These are phyloP conservation scores for Anguilla marmorata DNA, from an alignment of 2,797 vertebrate genomes.

Conservation along the genomic window DNA sequence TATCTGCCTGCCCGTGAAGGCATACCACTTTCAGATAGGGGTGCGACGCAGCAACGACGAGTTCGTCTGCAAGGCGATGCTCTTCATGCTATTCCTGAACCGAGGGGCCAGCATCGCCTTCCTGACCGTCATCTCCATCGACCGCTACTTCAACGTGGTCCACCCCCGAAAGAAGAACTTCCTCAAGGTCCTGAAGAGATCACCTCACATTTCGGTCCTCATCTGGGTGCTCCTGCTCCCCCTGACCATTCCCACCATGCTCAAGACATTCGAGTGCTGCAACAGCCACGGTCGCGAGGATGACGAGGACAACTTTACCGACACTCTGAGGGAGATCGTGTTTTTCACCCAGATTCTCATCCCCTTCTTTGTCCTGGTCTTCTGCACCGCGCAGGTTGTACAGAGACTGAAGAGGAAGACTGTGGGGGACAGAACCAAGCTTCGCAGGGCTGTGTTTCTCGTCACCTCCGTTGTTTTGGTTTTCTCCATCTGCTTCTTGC, in stretches of 20 bases:
- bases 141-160: conserved; percentile 69
- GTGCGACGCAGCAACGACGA: conserved; percentile 37
- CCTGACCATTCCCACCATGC: conserved; percentile 63
- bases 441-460: conserved; percentile 57
- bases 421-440: conserved; percentile 59
- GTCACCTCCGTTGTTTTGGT: conserved; percentile 59
- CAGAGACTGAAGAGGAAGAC: conserved; percentile 58
- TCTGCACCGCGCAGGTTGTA: conserved; percentile 62
- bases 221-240: conserved; percentile 66
- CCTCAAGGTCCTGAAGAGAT: conserved; percentile 53
- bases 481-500: conserved; percentile 69
- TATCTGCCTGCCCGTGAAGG: conserved; percentile 67
- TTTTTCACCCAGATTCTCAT: conserved; percentile 68
- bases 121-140: conserved; percentile 65
- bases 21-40: conserved; percentile 52
- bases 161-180: conserved; percentile 61
- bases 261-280: conserved; percentile 59
- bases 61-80: conserved; percentile 45
- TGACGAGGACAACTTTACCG: fast-evolving
- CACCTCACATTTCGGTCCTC: conserved; percentile 57
- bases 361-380: conserved; percentile 67
- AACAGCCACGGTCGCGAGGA: not conserved
- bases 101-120: conserved; percentile 68
- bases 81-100: conserved; percentile 68
- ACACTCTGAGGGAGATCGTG: conserved; percentile 51